phyloP scores from a whole-genome alignment of 2,113 vertebrate species.

The Platysteira castanea region DNA sequence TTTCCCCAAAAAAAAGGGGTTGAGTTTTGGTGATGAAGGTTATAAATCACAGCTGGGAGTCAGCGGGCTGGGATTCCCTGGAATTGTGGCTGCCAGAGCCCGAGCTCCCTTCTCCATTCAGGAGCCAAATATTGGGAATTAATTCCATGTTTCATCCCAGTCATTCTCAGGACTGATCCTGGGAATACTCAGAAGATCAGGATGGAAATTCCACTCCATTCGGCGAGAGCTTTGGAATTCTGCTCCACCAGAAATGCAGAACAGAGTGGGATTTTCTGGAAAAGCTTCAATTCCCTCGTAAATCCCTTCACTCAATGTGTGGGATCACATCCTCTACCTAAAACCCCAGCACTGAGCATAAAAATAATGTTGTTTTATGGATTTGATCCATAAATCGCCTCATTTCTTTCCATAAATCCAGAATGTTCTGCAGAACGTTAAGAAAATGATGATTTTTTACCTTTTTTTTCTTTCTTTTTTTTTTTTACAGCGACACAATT shows the following conservation, averaged over 20 bases:
- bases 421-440: background rate
- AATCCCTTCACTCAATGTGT: background rate
- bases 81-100: background rate
- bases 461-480: rapidly evolving
- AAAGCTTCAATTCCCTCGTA: background rate
- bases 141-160: background rate
- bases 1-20: background rate
- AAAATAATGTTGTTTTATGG: background rate
- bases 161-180: background rate
- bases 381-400: background rate
- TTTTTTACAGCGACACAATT: background rate
- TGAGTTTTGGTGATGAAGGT: background rate
- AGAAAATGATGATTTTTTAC: background rate
- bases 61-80: background rate
- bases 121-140: background rate
- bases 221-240: background rate
- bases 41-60: background rate
- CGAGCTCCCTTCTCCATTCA: background rate
- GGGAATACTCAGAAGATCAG: background rate
- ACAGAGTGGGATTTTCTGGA: background rate
- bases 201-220: background rate
- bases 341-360: background rate
- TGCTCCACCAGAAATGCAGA: background rate
- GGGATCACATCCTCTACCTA: background rate
- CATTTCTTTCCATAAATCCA: background rate